These are phyloP conservation scores for Clupea harengus DNA, from an alignment of 2,113 vertebrate species.

Conservation along the genomic window DNA sequence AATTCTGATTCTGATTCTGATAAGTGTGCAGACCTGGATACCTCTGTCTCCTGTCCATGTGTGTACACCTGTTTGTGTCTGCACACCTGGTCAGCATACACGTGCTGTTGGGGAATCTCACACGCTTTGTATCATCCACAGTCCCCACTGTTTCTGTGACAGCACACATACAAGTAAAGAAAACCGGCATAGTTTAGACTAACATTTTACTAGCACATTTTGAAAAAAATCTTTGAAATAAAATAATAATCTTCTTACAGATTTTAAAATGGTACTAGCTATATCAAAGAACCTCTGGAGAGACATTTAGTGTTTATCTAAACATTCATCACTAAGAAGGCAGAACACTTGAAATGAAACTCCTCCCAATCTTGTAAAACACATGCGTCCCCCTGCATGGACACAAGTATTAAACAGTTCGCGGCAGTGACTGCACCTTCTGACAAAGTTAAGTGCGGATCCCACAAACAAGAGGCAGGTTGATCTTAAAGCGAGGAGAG, in stretches of 20 bases:
- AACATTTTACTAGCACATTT: no score
- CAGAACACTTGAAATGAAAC: constrained; percentile 25
- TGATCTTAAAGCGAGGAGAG: background rate
- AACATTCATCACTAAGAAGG: background rate
- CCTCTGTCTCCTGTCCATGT: background rate
- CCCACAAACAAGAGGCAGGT: background rate
- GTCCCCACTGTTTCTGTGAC: no score
- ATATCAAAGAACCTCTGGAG: background rate
- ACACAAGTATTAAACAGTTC: constrained; percentile 41
- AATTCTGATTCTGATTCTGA: no score
- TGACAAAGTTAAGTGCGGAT: background rate
- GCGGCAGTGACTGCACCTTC: constrained; percentile 28
- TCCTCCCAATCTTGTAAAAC: constrained; percentile 42
- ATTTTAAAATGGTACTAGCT: background rate
- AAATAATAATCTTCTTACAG: no score
- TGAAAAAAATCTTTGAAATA: no score
- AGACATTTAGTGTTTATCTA: background rate
- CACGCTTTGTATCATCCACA: no score
- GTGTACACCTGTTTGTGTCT: background rate
- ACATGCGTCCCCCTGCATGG: constrained; percentile 27
- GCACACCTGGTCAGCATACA: background rate
- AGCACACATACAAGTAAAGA: no score
- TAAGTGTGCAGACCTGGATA: no score
- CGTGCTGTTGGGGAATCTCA: no score
- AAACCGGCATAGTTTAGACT: no score